phyloP scores from a whole-genome alignment of 2,888 invertebrate genomes.

The Trichacis sp. region DNA sequence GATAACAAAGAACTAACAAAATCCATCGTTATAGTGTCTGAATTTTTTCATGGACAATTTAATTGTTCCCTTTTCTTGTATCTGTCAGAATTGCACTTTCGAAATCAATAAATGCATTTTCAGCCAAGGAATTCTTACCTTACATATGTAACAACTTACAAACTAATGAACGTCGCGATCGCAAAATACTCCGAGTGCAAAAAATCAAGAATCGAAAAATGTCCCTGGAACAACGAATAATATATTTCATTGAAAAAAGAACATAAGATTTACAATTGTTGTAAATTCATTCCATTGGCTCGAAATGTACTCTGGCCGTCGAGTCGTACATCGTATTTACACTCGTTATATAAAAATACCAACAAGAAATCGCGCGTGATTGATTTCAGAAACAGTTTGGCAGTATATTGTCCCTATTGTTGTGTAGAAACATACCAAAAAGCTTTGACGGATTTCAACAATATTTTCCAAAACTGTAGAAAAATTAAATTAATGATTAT shows the following conservation, averaged over 20 bases:
- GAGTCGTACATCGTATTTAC: slow-evolving; percentile 24
- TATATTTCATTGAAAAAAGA: too few species aligned
- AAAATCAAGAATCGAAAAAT: too few species aligned
- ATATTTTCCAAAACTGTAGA: background rate
- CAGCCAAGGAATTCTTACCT: background rate
- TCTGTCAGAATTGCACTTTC: slow-evolving; percentile 9
- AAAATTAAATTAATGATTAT: background rate
- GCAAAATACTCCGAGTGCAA: too few species aligned
- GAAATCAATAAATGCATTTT: slow-evolving; percentile 6
- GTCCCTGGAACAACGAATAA: too few species aligned
- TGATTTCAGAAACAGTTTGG: slow-evolving; percentile 56
- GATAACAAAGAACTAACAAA: background rate
- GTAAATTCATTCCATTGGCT: slow-evolving; percentile 46
- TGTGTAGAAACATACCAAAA: slow-evolving; percentile 22
- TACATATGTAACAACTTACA: background rate
- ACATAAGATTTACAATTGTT: background rate
- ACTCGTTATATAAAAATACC: slow-evolving; percentile 63
- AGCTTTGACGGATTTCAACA: background rate
- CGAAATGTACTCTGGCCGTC: slow-evolving; percentile 28
- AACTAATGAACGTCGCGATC: background rate
- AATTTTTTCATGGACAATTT: too few species aligned
- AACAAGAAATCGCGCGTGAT: slow-evolving; percentile 60
- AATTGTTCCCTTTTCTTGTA: background rate
- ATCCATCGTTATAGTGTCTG: background rate
- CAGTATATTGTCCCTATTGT: slow-evolving; percentile 66